phyloP scores from a whole-genome alignment of 2,113 vertebrate species.

The Lasiurus borealis region DNA sequence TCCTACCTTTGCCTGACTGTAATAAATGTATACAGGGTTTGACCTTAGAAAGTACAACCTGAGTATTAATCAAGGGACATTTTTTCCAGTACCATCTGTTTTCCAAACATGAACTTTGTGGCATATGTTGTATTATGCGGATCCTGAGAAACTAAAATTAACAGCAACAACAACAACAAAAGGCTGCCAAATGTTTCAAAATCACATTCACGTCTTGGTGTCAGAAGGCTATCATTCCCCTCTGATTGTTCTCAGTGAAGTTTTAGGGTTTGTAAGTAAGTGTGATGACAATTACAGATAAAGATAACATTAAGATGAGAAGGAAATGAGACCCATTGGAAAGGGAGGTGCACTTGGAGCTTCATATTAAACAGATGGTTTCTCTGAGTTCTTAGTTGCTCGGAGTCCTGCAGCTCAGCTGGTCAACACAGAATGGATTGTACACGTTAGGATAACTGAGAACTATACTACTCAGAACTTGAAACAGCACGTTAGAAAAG shows the following conservation, averaged over 20 bases:
- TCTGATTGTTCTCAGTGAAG: neutral
- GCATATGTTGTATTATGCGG: neutral
- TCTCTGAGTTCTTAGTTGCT: neutral
- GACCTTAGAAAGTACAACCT: neutral
- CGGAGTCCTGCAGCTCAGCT: neutral
- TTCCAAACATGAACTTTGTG: neutral
- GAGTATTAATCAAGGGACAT: neutral
- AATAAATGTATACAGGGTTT: neutral
- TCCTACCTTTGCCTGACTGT: neutral
- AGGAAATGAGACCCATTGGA: neutral
- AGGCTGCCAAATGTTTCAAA: conserved; percentile 12
- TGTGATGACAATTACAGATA: neutral
- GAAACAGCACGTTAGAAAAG: neutral
- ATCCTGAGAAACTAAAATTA: neutral
- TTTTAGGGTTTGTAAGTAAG: conserved; percentile 52
- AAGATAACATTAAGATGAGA: neutral
- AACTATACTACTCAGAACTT: neutral
- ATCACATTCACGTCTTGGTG: neutral
- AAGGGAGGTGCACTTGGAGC: too few relatives aligned
- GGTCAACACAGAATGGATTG: neutral
- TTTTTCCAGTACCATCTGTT: neutral
- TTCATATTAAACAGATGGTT: neutral
- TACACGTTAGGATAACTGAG: neutral
- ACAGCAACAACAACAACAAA: neutral
- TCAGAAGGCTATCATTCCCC: conserved; percentile 1